phyloP scores from a whole-genome alignment of 1,140 invertebrate species.

The Rhagoletis zephyria region DNA sequence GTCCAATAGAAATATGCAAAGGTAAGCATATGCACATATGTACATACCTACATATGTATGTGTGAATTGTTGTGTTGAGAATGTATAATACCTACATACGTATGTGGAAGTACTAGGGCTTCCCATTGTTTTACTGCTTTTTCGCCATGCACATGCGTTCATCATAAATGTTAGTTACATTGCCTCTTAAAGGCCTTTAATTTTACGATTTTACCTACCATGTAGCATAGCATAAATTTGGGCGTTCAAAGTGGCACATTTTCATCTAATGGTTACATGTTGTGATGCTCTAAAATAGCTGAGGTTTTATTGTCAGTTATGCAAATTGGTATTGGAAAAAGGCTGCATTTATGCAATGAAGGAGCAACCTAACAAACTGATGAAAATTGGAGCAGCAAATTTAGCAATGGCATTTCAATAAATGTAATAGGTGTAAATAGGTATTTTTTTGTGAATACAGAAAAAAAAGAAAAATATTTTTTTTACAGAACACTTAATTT shows the following conservation, averaged over 20 bases:
- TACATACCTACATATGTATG: background rate
- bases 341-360: background rate
- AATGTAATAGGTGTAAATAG: too few species aligned
- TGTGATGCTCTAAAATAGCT: background rate
- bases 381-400: too few species aligned
- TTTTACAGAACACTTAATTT: too few species aligned
- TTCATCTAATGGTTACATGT: background rate
- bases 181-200: background rate
- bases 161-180: background rate
- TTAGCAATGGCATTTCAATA: too few species aligned
- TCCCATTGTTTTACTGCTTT: background rate
- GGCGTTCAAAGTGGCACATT: background rate
- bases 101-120: background rate
- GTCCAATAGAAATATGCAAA: background rate
- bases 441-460: too few species aligned
- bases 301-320: background rate
- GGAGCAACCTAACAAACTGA: too few species aligned
- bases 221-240: background rate
- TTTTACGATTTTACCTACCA: background rate
- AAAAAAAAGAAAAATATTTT: too few species aligned
- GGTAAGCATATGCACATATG: background rate
- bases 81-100: background rate
- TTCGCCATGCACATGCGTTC: background rate
- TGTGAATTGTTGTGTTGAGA: background rate
- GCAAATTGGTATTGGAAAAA: background rate